A percentile compares a stretch with the other conserved stretches of the same genome.
These are phyloP conservation scores for Idaea aversata DNA, from an alignment of 2,888 invertebrate genomes.

Conservation along the genomic window DNA sequence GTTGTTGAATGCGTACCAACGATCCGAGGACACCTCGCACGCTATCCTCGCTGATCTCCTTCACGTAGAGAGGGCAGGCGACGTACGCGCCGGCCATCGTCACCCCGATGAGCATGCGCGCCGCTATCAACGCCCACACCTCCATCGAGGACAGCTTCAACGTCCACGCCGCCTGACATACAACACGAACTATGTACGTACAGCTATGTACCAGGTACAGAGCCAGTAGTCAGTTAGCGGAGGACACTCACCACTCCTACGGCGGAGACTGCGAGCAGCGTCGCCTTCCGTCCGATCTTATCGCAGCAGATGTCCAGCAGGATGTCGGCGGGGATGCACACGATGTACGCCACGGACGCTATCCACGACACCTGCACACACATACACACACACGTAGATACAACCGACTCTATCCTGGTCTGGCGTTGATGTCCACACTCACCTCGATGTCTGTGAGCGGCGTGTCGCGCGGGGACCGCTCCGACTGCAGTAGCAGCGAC, in stretches of 20 bases:
- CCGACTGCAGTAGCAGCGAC: conserved; percentile 67
- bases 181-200: conserved; percentile 3
- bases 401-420: too few species aligned
- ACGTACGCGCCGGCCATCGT: conserved; percentile 59
- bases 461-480: conserved; percentile 53
- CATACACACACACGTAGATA: too few species aligned
- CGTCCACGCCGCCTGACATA: conserved; percentile 44
- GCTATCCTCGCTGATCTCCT: conserved; percentile 79
- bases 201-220: background rate
- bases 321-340: conserved; percentile 45
- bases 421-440: conserved; percentile 13
- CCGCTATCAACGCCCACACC: conserved; percentile 56
- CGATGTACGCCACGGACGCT: conserved; percentile 53
- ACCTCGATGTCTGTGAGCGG: conserved; percentile 63
- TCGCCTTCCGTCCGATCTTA: conserved; percentile 52
- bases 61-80: conserved; percentile 71
- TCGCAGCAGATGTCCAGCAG: conserved; percentile 52
- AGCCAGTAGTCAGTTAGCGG: background rate
- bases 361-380: conserved; percentile 61
- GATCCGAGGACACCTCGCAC: conserved; percentile 80
- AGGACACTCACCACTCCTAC: conserved; percentile 44
- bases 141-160: conserved; percentile 52
- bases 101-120: conserved; percentile 53
- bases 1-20: conserved; percentile 75
- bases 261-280: conserved; percentile 50